Evolutionary conservation across 2,888 invertebrate genomes (phyloP), one percentile per base, ranked within the genome.

Genomic region (Leptura quadrifasciata): DNA sequence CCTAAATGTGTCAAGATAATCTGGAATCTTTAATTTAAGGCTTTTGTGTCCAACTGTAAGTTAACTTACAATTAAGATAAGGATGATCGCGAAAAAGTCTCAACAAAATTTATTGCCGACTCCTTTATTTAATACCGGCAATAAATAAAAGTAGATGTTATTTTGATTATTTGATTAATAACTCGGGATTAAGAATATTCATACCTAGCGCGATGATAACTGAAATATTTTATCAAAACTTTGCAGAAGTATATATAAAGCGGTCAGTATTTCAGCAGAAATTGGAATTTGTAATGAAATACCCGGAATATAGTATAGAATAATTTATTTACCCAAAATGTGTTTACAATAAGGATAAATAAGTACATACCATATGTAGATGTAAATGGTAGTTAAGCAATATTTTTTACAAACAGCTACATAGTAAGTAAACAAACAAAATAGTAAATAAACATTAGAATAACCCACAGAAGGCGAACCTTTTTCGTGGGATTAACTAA

Each of bases 41-140:
- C 83, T 74, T 80, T 80, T 80, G 79, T 82, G 80, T 80, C 81
- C 76, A 73, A 68, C 76, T 74, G 71, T 71, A 77, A 82, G 85
- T 86, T 84, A 86, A 87, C 82, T 84, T 80, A 79, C 85, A 85
- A 85, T 86, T 86, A 86, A 86, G 86, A 86, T 86, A 86, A 85
- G 83, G 80, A 80, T 81, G 80, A 82, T 83, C 83, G 80, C 76
- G 76, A 77, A 82, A 83, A 82, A 76, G 80, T 76, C 67, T 69
- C 65, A 64, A 72, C 68, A 15, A 69, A 80, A 84, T 84, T 84
- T 84, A 84, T 80, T 75, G 75, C 57, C 57, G 73, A 80, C 68
- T 79, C 75, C 79, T 80, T 79, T 77, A 79, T 82, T 79, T 81
- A 80, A 77, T 79, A 71, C 79, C 67, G 68, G 65, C 60, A 31